Evolutionary conservation across 2,888 invertebrate genomes (phyloP).

Genomic region (Epirrhoe tristata): DNA sequence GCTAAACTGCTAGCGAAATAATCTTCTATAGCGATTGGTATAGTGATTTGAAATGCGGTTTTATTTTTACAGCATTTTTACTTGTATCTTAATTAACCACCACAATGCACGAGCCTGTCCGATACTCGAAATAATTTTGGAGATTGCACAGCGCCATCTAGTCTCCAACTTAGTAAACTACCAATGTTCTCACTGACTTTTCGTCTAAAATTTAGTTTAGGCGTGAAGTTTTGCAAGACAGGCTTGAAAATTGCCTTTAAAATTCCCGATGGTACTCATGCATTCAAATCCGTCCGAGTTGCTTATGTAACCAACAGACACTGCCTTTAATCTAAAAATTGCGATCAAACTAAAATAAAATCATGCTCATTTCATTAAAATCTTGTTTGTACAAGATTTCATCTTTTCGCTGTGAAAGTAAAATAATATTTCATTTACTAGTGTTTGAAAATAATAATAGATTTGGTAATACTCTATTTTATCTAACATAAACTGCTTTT

Average conservation of each 20-base stretch:
- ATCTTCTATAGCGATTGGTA: constrained; percentile 28
- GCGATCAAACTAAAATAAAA: not conserved
- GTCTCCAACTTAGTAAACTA: too few species aligned
- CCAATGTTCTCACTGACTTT: too few species aligned
- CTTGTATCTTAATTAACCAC: not conserved
- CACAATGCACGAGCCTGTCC: not conserved
- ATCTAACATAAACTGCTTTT: constrained; percentile 15
- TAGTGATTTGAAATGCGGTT: not conserved
- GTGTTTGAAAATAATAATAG: constrained; percentile 3
- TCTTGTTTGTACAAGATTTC: not conserved
- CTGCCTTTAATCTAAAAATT: not conserved
- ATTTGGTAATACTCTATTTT: constrained; percentile 13
- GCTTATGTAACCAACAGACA: not conserved
- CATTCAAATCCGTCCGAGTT: not conserved
- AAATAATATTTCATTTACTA: constrained; percentile 4
- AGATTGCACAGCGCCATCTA: too few species aligned
- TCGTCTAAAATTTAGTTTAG: too few species aligned
- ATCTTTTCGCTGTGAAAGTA: constrained; percentile 10
- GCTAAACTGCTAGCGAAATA: constrained; percentile 19
- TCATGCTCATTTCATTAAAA: too few species aligned
- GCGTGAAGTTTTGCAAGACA: not conserved
- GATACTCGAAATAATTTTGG: too few species aligned
- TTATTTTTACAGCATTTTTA: constrained; percentile 13
- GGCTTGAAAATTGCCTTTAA: not conserved
- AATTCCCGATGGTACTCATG: not conserved